These are phyloP conservation scores for Fulica atra DNA, from an alignment of 2,113 vertebrate genomes.

Conservation along the genomic window DNA sequence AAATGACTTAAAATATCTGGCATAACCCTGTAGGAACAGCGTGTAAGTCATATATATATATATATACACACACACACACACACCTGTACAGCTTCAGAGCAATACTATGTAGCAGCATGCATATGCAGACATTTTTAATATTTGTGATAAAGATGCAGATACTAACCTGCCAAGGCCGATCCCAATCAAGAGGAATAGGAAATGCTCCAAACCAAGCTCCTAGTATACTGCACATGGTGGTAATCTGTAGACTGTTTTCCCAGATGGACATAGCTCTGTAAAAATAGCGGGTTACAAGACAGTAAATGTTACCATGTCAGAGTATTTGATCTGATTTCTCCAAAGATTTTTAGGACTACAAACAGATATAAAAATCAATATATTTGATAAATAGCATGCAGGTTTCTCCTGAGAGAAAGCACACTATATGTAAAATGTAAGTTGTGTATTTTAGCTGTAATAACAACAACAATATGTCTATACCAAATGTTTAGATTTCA, in stretches of 20 bases:
- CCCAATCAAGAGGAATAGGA: conserved; percentile 96
- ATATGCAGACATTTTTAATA: background rate
- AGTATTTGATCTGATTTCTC: background rate
- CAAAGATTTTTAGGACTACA: background rate
- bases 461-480: background rate
- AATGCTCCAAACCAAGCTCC: conserved; percentile 94
- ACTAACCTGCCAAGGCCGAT: conserved; percentile 96
- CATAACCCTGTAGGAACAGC: background rate
- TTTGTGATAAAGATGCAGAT: background rate
- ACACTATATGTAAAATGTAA: background rate
- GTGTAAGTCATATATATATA: background rate
- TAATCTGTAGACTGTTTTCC: conserved; percentile 95
- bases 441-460: background rate
- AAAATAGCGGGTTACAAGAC: background rate
- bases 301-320: background rate
- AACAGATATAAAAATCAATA: background rate
- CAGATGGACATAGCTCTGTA: conserved; percentile 90
- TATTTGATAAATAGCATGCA: background rate
- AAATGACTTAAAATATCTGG: background rate
- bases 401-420: background rate
- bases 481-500: background rate
- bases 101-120: fast-evolving
- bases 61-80: too few relatives aligned
- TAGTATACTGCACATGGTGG: conserved; percentile 83
- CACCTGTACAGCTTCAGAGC: background rate